Conservation (phyloP, 2,113 vertebrate species). For the Leptosomus discolor region DNA sequence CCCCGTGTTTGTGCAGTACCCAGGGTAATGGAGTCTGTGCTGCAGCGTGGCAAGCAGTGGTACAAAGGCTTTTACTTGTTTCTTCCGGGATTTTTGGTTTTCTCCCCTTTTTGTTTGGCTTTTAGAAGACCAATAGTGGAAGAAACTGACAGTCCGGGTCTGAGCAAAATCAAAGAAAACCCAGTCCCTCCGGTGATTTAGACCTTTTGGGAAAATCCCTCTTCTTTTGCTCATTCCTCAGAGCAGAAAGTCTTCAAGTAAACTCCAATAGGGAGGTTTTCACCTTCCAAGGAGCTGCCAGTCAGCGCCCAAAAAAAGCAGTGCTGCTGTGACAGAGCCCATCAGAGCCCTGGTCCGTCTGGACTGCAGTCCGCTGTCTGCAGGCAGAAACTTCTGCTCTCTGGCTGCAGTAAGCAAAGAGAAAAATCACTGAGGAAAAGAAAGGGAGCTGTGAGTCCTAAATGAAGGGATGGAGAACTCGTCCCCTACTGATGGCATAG, state of each 20-base stretch:
- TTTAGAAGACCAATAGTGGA: neutral
- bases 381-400: neutral
- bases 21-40: accelerated
- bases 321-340: too few relatives aligned
- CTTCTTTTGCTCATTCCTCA: neutral
- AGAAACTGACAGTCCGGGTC: neutral
- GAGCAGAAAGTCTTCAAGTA: neutral
- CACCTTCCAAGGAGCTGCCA: neutral
- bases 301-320: neutral
- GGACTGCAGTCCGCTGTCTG: neutral
- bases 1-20: neutral
- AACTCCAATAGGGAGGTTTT: neutral
- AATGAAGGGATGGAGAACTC: neutral
- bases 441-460: neutral
- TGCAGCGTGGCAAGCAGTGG: neutral
- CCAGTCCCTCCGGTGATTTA: neutral
- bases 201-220: neutral
- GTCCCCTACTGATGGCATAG: too few relatives aligned
- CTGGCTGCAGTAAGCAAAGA: neutral
- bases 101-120: neutral
- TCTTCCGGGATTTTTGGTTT: neutral
- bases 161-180: neutral
- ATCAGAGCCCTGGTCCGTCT: too few relatives aligned
- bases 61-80: neutral
- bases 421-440: neutral